These are phyloP conservation scores for Tenebrio molitor DNA, from an alignment of 1,140 invertebrate genomes.

Conservation along the genomic window DNA sequence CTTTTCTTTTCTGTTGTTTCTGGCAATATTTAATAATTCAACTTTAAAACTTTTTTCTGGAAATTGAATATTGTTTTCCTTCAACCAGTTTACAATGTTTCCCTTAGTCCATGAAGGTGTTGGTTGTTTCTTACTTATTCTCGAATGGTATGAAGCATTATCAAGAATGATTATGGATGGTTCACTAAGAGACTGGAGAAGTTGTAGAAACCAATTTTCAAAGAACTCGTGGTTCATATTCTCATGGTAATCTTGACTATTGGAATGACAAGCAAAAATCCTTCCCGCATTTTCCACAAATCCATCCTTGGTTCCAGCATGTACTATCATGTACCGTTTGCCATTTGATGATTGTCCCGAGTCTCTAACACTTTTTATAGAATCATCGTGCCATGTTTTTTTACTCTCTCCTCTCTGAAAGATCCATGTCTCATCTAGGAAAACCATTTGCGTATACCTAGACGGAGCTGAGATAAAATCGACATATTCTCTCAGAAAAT, in stretches of 20 bases:
- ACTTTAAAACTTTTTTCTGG: neutral
- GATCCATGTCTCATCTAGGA: neutral
- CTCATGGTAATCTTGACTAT: neutral
- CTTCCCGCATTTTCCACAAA: no score
- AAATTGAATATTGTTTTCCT: neutral
- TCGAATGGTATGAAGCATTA: neutral
- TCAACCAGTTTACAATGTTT: neutral
- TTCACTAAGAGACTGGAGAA: neutral
- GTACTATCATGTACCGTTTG: neutral
- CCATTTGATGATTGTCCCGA: neutral
- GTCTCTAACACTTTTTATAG: neutral
- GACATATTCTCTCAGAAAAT: no score
- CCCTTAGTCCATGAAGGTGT: neutral
- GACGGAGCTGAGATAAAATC: no score
- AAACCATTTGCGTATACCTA: no score
- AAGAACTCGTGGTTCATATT: neutral
- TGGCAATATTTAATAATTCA: neutral
- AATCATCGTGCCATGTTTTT: neutral
- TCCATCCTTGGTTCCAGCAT: no score
- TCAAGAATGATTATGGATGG: neutral
- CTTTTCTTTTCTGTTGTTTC: neutral
- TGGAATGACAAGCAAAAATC: neutral
- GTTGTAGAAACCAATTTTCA: neutral
- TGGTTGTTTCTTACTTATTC: neutral
- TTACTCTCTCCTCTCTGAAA: neutral